A percentile compares a stretch with the other conserved stretches of the same genome.
These are phyloP conservation scores for Aporrectodea caliginosa DNA, from an alignment of 1,140 invertebrate species.

Conservation along the genomic window DNA sequence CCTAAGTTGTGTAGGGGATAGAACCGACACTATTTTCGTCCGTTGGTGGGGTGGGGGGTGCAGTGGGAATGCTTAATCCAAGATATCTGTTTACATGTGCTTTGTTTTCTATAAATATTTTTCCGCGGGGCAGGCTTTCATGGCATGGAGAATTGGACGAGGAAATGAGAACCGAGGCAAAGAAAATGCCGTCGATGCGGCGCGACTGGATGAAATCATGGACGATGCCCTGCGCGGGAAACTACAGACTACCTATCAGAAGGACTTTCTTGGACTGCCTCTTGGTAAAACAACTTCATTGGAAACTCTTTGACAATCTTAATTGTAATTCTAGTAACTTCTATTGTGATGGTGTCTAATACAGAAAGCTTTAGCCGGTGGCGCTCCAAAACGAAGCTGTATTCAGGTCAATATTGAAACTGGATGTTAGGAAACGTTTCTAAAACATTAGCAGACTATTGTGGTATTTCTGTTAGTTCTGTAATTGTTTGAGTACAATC, in stretches of 20 bases:
- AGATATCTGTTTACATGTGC: too few relatives aligned
- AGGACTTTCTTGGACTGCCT: not conserved
- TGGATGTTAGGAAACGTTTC: not conserved
- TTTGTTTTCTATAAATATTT: not conserved
- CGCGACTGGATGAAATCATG: not conserved
- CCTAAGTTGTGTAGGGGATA: too few relatives aligned
- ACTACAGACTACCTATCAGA: not conserved
- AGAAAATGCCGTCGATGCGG: not conserved
- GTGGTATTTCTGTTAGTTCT: not conserved
- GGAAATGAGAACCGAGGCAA: not conserved
- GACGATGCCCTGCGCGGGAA: not conserved
- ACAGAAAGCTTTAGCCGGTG: too few relatives aligned
- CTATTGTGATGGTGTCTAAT: not conserved
- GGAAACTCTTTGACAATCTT: not conserved
- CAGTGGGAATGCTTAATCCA: too few relatives aligned
- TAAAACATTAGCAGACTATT: not conserved
- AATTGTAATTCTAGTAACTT: not conserved
- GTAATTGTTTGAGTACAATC: too few relatives aligned
- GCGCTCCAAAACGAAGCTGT: too few relatives aligned
- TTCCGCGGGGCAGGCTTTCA: not conserved
- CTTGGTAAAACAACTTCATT: not conserved
- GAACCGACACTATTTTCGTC: too few relatives aligned
- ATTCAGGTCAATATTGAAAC: too few relatives aligned
- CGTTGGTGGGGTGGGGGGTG: too few relatives aligned
- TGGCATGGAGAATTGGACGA: not conserved